Conservation (phyloP, 2,797 vertebrate species). For the Hemibagrus guttatus region DNA sequence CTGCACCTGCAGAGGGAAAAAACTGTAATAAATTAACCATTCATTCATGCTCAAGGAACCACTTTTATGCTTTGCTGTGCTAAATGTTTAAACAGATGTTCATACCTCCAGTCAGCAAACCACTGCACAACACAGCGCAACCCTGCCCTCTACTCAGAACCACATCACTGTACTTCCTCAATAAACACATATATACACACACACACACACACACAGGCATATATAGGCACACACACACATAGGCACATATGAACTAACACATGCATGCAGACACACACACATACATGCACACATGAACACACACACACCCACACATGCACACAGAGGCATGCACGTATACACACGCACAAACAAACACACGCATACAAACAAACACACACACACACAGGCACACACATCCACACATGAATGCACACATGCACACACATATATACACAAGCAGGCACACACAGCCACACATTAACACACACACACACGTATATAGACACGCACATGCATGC, state of each 20-base stretch:
- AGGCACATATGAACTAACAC: neutral
- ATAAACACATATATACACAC: slow-evolving; percentile 16
- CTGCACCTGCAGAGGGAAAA: neutral
- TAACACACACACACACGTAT: slow-evolving; percentile 2
- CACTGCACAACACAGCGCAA: slow-evolving; percentile 22
- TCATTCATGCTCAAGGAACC: slow-evolving; percentile 5
- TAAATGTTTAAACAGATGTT: slow-evolving; percentile 34
- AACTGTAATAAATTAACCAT: slow-evolving; percentile 18
- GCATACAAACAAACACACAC: slow-evolving; percentile 5
- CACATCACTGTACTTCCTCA: slow-evolving; percentile 23
- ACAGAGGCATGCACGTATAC: too few relatives aligned
- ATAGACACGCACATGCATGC: too few relatives aligned
- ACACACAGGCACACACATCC: neutral
- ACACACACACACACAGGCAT: neutral
- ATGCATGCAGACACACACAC: neutral
- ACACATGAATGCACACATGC: neutral
- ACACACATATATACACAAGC: too few relatives aligned
- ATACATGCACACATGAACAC: neutral
- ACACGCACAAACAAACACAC: neutral
- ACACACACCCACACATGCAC: neutral
- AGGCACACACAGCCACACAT: neutral
- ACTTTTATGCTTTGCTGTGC: slow-evolving; percentile 9
- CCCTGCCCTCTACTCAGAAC: neutral
- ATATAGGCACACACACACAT: neutral
- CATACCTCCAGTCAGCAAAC: slow-evolving; percentile 27